Base-by-base conservation (phyloP, 1,140 invertebrate species). In the Drosophila azteca region DNA sequence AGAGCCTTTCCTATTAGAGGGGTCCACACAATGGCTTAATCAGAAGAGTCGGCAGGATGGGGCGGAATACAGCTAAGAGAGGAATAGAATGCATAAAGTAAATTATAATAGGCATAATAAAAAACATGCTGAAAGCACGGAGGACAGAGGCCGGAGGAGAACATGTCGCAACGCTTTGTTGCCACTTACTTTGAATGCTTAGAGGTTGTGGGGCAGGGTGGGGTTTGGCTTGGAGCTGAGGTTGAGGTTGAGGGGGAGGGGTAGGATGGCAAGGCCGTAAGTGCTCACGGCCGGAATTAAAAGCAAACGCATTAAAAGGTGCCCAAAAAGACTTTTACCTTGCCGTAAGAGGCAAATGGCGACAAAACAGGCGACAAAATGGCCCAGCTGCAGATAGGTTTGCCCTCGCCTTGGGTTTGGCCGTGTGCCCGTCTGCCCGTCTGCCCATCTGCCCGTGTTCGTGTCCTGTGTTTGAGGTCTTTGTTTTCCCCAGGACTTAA, bases 21-120 rank as follows among this genome's bases (percentile, higher is more conserved):
- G 3, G 31, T 35, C 9, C 35, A 13, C 55, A 67, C 65, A 87
- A 78, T 68, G 64, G 65, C 81, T 67, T 49, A 67, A 58, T 50
- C 45, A 39, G 29, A 60, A 43, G 13, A 41, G 35, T 44, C 45
- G 46, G 62, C 51, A 67, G 63, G 15, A 52, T 51, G 62, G 35
- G 50, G 54, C 59, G 26, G 26, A 65, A 49, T 26, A 26, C 24
- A 4, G 24, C 24, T 26, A 26, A 5, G 24, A 49, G 61, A 51
- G 50, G 51, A 60, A 61, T 55, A 65, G 82, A 74, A 82, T 79
- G 79, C 82, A 88, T 87, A 87, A 87, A 87, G 79, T 82, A 87
- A 87, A 87, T 87, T 87, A 87, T 87, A 87, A 87, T 87, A 82
- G 82, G 84, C 79, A 88, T 87, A 88, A 87, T 87, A 87, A 87